Evolutionary conservation across 2,888 invertebrate genomes (phyloP), one percentile per base, ranked within the genome.

Genomic region (Mimumesa dahlbomi): DNA sequence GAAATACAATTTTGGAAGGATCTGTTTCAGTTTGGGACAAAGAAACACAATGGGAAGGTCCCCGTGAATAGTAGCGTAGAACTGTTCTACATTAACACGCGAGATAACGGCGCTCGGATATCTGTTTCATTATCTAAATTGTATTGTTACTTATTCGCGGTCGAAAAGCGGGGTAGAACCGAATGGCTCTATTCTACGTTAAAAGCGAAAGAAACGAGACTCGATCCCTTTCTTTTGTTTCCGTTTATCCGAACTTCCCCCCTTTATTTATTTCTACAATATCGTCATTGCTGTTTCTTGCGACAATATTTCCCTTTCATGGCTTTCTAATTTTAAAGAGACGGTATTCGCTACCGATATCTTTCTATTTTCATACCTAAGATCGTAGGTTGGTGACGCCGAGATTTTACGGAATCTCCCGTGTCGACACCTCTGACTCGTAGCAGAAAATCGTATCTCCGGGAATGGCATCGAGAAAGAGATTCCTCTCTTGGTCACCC

Each of bases 121-220:
- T 84, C 85, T 82, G 79, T 84, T 84, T 82, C 84, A 84, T 85
- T 84, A 84, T 84, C 84, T 85, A 85, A 84, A 84, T 83, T 82
- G 84, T 82, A 84, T 82, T 80, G 79, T 73, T 78, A 75, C 75
- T 62, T 76, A 75, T 67, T 74, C 70, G 58, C 43, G 52, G 48
- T 18, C 25, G 57, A 70, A 31, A 45, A 59, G 56, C 59, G 65
- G 76, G 79, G 69, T 54, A 69, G 38, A 21, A 57, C 48, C 2
- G 18, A 5, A 11, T 2, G 19, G 6, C 34, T 7, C 14, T 18
- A n/a, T n/a, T n/a, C n/a, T n/a, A n/a, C n/a, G n/a, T n/a, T n/a
- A n/a, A n/a, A n/a, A n/a, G n/a, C n/a, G n/a, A n/a, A n/a, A n/a
- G n/a, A n/a, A n/a, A n/a, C n/a, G n/a, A n/a, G n/a, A n/a, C n/a